Conservation (phyloP, 2,113 vertebrate species). For the Vanacampus margaritifer region DNA sequence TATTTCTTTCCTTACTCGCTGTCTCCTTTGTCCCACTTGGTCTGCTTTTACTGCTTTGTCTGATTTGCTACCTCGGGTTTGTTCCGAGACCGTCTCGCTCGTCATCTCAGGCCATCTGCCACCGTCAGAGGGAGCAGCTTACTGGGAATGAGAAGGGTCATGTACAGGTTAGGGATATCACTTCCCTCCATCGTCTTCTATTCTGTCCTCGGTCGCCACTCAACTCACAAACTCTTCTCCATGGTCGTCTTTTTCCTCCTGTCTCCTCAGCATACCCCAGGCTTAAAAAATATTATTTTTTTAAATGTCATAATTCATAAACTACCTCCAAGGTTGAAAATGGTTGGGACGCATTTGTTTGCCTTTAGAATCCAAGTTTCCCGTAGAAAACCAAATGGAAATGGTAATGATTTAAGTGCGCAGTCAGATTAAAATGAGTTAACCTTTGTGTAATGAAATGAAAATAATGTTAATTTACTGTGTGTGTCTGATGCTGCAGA, state of each 20-base stretch:
- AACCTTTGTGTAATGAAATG: not conserved
- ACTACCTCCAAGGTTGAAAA: not conserved
- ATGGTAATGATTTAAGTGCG: not conserved
- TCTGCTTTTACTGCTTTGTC: slow-evolving; percentile 53
- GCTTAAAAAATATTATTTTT: no score
- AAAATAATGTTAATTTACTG: not conserved
- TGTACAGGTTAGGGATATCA: slow-evolving; percentile 73
- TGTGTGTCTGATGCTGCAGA: not conserved
- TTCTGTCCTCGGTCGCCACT: slow-evolving; percentile 26
- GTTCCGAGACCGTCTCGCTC: slow-evolving; percentile 41
- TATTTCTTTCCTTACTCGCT: slow-evolving; percentile 25
- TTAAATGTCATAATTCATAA: slow-evolving; percentile 22
- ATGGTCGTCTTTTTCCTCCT: not conserved
- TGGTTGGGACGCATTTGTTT: not conserved
- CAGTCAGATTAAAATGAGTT: not conserved
- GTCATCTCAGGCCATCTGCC: slow-evolving; percentile 42
- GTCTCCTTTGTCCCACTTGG: slow-evolving; percentile 24
- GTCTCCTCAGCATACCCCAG: not conserved
- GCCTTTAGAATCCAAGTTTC: not conserved
- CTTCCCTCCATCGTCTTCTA: slow-evolving; percentile 48
- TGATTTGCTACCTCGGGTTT: slow-evolving; percentile 71
- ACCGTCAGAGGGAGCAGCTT: slow-evolving; percentile 57
- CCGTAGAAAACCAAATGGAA: not conserved
- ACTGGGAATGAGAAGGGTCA: slow-evolving; percentile 64
- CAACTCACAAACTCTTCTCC: slow-evolving; percentile 1